Base-by-base conservation (phyloP, 2,113 vertebrate species). In the Chrysemys picta region DNA sequence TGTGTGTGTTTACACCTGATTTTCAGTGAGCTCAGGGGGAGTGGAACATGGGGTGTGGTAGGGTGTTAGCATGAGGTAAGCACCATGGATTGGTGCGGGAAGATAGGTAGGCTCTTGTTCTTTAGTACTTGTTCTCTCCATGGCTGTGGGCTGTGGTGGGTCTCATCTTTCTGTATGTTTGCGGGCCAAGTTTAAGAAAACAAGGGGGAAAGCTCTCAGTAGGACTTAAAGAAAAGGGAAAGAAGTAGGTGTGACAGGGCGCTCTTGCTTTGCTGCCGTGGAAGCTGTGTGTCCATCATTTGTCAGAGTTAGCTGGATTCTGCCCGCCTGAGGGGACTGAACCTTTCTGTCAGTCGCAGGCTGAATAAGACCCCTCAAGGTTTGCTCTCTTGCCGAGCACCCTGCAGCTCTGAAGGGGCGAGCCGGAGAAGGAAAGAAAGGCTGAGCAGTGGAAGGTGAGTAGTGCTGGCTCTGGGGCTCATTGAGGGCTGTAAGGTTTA, bases 131-230 rank as follows among this genome's bases (percentile, higher is more conserved):
- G 5, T 6, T 3, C 54, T 49, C 10, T 27, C 65, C 25, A 6
- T 2, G 5, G 3, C 3, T 5, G 35, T 47, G n/a, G 50, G n/a
- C 14, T 25, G 9, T 25, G 24, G 13, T 45, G 17, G 31, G 38
- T 38, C 35, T 10, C 24, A 24, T 42, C 12, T 21, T 56, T 56
- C 27, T 4, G 27, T 25, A 10, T 13, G 1, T 29, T 45, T 78
- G 42, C 14, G 16, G 47, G 13, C 80, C 75, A 78, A 42, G 21
- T 83, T 86, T 57, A 62, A 50, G 35, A 6, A 3, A 0, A 38
- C 0, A 0, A 79, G 69, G 24, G 13, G 57, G 12, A 54, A 13
- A 38, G 4, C 16, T 50, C 42, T 24, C 0, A 0, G 35, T 0
- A 0, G 27, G 62, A 13, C 85, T 8, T 82, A 52, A 80, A 59